Conservation (phyloP, 1,140 invertebrate species). For the Heliconius eleuchia region DNA sequence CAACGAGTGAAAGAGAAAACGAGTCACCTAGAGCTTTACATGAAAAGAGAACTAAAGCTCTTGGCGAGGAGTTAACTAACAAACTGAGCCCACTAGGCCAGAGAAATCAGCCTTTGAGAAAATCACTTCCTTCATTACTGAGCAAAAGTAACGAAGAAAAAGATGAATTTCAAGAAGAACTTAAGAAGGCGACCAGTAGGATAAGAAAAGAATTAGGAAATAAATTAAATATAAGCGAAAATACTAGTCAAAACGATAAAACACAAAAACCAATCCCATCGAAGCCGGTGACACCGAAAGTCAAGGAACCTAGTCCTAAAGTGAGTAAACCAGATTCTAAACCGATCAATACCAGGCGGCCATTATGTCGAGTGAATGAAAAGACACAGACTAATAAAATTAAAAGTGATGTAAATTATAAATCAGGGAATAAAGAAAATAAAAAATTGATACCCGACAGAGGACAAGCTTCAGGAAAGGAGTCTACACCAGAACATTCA, state of each 20-base stretch:
- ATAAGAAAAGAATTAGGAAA: constrained; percentile 80
- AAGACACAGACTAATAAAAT: constrained; percentile 47
- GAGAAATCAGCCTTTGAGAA: constrained; percentile 69
- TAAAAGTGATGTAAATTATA: constrained; percentile 52
- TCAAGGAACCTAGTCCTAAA: constrained; percentile 78
- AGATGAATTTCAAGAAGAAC: constrained; percentile 86
- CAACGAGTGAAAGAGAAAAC: constrained; percentile 59
- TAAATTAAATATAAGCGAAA: constrained; percentile 74
- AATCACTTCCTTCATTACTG: constrained; percentile 81
- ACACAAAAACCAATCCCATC: constrained; percentile 70
- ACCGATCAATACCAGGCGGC: constrained; percentile 61
- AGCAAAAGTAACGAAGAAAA: constrained; percentile 83
- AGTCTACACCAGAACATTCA: constrained; percentile 82
- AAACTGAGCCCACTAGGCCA: constrained; percentile 58
- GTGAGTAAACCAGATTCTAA: constrained; percentile 58
- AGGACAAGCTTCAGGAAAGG: constrained; percentile 83
- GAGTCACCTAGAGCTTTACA: constrained; percentile 61
- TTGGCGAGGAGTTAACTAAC: constrained; percentile 65
- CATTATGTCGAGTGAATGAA: constrained; percentile 58
- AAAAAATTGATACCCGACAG: constrained; percentile 66
- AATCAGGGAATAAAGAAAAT: constrained; percentile 64
- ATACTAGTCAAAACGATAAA: constrained; percentile 73
- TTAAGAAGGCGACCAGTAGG: constrained; percentile 84
- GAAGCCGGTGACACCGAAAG: constrained; percentile 65
- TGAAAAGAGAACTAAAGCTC: constrained; percentile 68